phyloP scores from a whole-genome alignment of 2,888 invertebrate species.

The Folsomia manolachei region DNA sequence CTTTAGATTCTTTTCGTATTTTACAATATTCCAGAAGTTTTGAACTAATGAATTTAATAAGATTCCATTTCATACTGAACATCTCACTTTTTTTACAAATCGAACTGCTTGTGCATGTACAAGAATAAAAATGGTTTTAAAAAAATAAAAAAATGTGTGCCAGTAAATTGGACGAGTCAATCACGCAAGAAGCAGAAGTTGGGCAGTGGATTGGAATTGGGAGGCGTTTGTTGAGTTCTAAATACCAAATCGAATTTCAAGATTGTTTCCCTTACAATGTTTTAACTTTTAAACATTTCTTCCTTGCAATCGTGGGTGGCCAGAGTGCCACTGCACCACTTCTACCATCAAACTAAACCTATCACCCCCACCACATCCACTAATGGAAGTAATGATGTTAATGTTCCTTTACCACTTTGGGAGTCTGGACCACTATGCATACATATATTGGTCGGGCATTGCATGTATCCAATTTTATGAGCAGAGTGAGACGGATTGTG shows the following conservation, averaged over 20 bases:
- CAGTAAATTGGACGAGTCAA: not conserved
- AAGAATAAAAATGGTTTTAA: too few species aligned
- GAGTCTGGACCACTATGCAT: not conserved
- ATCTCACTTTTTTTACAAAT: too few species aligned
- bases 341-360: too few species aligned
- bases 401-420: not conserved
- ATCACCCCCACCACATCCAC: too few species aligned
- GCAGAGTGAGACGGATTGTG: too few species aligned
- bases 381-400: not conserved
- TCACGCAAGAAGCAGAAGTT: not conserved
- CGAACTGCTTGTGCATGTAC: too few species aligned
- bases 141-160: not conserved
- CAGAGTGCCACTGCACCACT: not conserved
- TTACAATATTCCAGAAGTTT: too few species aligned
- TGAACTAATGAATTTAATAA: too few species aligned
- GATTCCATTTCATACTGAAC: too few species aligned
- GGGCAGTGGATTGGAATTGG: not conserved
- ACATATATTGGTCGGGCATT: too few species aligned
- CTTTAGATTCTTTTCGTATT: too few species aligned
- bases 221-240: not conserved
- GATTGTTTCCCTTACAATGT: not conserved
- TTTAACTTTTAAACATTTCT: not conserved
- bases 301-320: not conserved
- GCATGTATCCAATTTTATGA: too few species aligned
- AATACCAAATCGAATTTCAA: not conserved